Base-by-base conservation (phyloP, 2,113 vertebrate genomes). In the Spea multiplicata region DNA sequence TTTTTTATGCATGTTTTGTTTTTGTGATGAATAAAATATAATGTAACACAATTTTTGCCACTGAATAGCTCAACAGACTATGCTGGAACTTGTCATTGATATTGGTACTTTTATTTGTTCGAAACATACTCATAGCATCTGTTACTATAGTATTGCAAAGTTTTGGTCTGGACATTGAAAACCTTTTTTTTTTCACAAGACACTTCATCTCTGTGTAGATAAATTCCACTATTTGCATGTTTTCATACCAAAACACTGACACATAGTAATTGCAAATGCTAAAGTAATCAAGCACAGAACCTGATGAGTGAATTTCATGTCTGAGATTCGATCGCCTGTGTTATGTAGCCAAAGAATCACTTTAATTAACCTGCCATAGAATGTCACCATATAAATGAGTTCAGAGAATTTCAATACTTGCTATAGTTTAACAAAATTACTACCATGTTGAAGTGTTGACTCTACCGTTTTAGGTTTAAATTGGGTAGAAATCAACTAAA, bases 331-430 rank as follows among this genome's bases (percentile, higher is more conserved):
- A 75, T 84, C 82, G 64, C 80, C 75, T 82, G 16, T 76, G 71
- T 80, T 78, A 82, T 65, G 4, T 66, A 84, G 71, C 71, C 74
- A 84, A 83, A 87, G 82, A 71, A 89, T 88, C 85, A 87, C 87
- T 91, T 91, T 89, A 90, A 90, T 89, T 91, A 87, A 87, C 88
- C 83, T 88, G 77, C 71, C 86, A 87, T 78, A 87, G 86, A 87
- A 86, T 86, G 80, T 82, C 85, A 88, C 80, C 83, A 59, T 10
- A 81, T 84, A 88, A 90, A 90, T 86, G 70, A 89, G 78, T 88
- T 89, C 64, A 87, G 86, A 89, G 86, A 44, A 86, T 91, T 90
- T 88, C 13, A 45, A 75, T 84, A 85, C 75, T 87, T 86, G 83
- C 81, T 70, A 76, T 13, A 86, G 44, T 64, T 55, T 73, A 86